Evolutionary conservation across 1,140 invertebrate species (phyloP).

Genomic region (Drosophila santomea): DNA sequence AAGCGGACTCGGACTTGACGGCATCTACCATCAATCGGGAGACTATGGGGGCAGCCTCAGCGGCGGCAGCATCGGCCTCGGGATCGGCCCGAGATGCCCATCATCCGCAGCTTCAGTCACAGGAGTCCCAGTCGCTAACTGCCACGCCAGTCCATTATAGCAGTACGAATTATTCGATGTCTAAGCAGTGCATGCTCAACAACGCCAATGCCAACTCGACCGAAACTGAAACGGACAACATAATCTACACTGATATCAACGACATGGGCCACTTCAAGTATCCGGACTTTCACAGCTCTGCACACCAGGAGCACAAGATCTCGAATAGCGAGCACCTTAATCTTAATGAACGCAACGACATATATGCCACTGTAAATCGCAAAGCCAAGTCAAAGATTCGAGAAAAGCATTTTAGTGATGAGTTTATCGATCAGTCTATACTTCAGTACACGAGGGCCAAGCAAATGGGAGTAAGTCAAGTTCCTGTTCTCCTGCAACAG

Average conservation of each 20-base stretch:
- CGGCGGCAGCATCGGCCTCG: constrained; percentile 66
- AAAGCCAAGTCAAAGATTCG: constrained; percentile 82
- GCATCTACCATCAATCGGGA: constrained; percentile 85
- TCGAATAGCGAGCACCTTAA: constrained; percentile 79
- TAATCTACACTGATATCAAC: constrained; percentile 84
- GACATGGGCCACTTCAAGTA: constrained; percentile 82
- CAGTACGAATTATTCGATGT: constrained; percentile 85
- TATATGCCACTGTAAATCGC: constrained; percentile 84
- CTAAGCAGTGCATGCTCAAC: constrained; percentile 84
- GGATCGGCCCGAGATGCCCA: constrained; percentile 68
- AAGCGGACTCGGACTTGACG: constrained; percentile 85
- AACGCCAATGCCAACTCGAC: constrained; percentile 83
- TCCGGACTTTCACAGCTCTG: constrained; percentile 62
- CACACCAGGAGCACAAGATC: constrained; percentile 78
- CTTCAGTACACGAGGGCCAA: constrained; percentile 77
- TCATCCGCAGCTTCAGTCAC: constrained; percentile 83
- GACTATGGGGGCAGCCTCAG: constrained; percentile 79
- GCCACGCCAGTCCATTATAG: constrained; percentile 85
- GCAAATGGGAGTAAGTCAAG: constrained; percentile 62
- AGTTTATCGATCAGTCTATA: constrained; percentile 83
- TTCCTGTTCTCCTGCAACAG: constrained; percentile 56
- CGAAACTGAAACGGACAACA: constrained; percentile 84
- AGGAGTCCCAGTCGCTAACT: constrained; percentile 84
- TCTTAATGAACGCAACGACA: constrained; percentile 80
- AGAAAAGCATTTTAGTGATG: constrained; percentile 83